phyloP scores from a whole-genome alignment of 1,140 invertebrate genomes.

The Euwallacea similis region DNA sequence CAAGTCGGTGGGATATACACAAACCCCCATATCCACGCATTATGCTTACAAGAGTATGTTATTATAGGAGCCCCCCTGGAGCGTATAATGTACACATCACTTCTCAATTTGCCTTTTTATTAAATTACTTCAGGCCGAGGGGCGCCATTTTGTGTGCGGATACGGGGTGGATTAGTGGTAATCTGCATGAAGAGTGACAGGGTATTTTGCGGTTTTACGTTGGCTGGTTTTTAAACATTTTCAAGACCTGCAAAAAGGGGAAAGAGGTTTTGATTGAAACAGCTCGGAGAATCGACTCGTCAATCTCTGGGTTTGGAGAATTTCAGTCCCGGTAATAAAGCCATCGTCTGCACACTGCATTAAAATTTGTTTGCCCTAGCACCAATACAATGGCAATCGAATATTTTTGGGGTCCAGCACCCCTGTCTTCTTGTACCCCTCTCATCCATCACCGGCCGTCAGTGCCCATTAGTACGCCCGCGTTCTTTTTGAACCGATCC shows the following conservation, averaged over 20 bases:
- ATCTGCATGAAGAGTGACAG: slow-evolving; percentile 32
- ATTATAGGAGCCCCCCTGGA: slow-evolving; percentile 17
- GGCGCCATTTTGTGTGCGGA: slow-evolving; percentile 27
- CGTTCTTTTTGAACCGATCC: slow-evolving; percentile 49
- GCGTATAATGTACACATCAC: slow-evolving; percentile 36
- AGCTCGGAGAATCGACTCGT: background rate
- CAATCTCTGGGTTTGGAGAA: background rate
- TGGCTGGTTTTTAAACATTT: slow-evolving; percentile 9
- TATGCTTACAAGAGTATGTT: slow-evolving; percentile 28
- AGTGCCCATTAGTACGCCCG: slow-evolving; percentile 64
- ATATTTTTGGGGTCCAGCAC: slow-evolving; percentile 22
- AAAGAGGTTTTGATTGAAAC: too few species aligned
- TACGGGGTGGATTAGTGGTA: slow-evolving; percentile 31
- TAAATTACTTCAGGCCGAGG: slow-evolving; percentile 36
- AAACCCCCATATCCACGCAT: slow-evolving; percentile 19
- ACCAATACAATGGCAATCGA: slow-evolving; percentile 25
- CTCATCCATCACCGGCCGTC: slow-evolving; percentile 63
- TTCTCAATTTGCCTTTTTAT: slow-evolving; percentile 40
- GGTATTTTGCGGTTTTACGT: slow-evolving; percentile 28
- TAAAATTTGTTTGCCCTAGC: slow-evolving; percentile 17
- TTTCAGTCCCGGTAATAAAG: slow-evolving; percentile 5
- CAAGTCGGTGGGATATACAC: too few species aligned
- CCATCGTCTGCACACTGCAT: slow-evolving; percentile 7
- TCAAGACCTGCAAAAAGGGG: background rate
- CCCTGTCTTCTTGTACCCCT: slow-evolving; percentile 40